Conservation (phyloP, 2,888 invertebrate species). For the Drosophila macrothrix region DNA sequence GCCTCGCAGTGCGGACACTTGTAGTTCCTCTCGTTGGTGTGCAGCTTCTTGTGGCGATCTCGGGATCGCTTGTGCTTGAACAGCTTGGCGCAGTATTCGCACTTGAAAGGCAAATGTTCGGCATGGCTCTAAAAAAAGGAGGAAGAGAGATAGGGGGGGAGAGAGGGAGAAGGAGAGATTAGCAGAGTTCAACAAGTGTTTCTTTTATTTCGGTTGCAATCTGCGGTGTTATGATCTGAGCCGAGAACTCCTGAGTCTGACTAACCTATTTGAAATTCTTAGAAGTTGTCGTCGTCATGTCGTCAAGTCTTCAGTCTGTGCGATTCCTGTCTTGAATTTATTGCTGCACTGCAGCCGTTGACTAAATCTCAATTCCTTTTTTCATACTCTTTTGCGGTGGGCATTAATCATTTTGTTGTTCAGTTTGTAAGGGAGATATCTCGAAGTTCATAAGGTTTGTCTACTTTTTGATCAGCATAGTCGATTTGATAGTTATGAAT, state of each 20-base stretch:
- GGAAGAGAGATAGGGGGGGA: not conserved
- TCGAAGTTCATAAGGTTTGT: not conserved
- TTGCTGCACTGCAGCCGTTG: slow-evolving; percentile 63
- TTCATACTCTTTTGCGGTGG: not conserved
- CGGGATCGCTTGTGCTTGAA: slow-evolving; percentile 98
- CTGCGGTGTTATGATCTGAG: slow-evolving; percentile 33
- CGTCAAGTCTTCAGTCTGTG: slow-evolving; percentile 21
- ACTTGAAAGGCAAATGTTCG: slow-evolving; percentile 96
- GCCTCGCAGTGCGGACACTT: slow-evolving; percentile 96
- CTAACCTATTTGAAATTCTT: slow-evolving; percentile 76
- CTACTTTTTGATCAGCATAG: not conserved
- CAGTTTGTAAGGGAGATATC: slow-evolving; percentile 8
- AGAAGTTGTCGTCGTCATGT: slow-evolving; percentile 64
- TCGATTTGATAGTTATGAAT: not conserved
- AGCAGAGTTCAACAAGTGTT: slow-evolving; percentile 34
- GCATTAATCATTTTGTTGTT: not conserved
- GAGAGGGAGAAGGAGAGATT: not conserved
- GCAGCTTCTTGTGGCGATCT: slow-evolving; percentile 96
- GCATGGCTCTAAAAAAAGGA: slow-evolving; percentile 88
- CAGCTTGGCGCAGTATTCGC: slow-evolving; percentile 95
- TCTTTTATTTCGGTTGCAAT: slow-evolving; percentile 28
- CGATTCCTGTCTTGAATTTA: slow-evolving; percentile 70
- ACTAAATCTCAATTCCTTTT: slow-evolving; percentile 48
- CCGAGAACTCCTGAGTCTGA: slow-evolving; percentile 23
- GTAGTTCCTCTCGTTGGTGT: slow-evolving; percentile 96